Conservation (phyloP, 2,888 invertebrate genomes). For the Scaptodrosophila latifasciaeformis region DNA sequence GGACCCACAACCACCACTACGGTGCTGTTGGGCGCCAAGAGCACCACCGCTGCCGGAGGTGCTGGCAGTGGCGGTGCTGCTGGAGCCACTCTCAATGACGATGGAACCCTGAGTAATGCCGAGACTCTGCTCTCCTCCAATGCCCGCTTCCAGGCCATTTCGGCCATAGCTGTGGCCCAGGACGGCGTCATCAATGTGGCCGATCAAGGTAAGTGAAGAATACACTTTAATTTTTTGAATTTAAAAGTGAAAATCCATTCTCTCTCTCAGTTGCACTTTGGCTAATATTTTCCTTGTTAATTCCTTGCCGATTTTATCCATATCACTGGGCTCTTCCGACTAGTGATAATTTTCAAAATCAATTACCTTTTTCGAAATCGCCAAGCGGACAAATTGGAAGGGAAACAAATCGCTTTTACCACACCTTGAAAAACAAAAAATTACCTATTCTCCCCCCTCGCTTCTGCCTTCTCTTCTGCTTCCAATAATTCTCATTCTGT, state of each 20-base stretch:
- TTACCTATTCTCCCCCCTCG: no score
- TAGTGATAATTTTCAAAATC: no score
- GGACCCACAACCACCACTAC: slow-evolving; percentile 74
- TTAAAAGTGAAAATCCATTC: no score
- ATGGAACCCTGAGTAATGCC: slow-evolving; percentile 80
- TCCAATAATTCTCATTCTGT: no score
- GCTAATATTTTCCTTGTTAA: no score
- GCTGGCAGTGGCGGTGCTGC: slow-evolving; percentile 44
- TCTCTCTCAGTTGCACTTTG: no score
- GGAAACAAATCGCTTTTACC: no score
- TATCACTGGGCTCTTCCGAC: no score
- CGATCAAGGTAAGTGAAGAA: slow-evolving; percentile 89
- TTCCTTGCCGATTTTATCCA: no score
- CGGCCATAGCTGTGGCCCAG: slow-evolving; percentile 93
- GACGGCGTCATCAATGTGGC: slow-evolving; percentile 97
- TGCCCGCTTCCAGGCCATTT: slow-evolving; percentile 91
- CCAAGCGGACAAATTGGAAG: no score
- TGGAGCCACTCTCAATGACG: slow-evolving; percentile 70
- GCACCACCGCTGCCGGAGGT: slow-evolving; percentile 52
- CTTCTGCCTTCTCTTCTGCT: slow-evolving; percentile 7
- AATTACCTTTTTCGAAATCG: no score
- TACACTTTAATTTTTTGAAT: not conserved
- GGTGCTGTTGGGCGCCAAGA: slow-evolving; percentile 71
- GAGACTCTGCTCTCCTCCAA: slow-evolving; percentile 92
- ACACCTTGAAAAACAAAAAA: no score